phyloP scores from a whole-genome alignment of 2,113 vertebrate species.

The Nannospalax galili region DNA sequence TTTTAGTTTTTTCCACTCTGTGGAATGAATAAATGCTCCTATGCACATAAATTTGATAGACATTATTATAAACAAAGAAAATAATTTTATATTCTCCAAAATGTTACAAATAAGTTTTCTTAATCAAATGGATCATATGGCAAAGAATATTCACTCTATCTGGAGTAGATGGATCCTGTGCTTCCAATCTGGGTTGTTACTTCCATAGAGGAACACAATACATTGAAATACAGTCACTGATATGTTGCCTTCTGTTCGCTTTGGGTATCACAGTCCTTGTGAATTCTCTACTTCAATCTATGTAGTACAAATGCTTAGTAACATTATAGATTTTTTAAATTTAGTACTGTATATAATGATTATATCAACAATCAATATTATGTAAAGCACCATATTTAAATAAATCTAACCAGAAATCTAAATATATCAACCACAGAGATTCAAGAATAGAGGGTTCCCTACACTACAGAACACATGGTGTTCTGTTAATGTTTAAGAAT shows the following conservation, averaged over 20 bases:
- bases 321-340: background rate
- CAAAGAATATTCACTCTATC: background rate
- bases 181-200: background rate
- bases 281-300: background rate
- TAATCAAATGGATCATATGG: background rate
- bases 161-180: background rate
- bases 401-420: conserved; percentile 11
- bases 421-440: background rate
- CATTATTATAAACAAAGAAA: background rate
- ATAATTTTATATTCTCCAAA: background rate
- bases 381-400: background rate
- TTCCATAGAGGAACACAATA: background rate
- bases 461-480: background rate
- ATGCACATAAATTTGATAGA: background rate
- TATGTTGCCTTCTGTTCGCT: background rate
- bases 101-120: background rate
- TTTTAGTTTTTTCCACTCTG: background rate
- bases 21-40: background rate
- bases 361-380: background rate
- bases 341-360: background rate
- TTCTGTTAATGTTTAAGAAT: background rate
- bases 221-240: background rate
- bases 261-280: background rate
- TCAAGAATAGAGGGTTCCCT: background rate
- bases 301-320: background rate